phyloP scores from a whole-genome alignment of 2,113 vertebrate species.

The Mastomys coucha region DNA sequence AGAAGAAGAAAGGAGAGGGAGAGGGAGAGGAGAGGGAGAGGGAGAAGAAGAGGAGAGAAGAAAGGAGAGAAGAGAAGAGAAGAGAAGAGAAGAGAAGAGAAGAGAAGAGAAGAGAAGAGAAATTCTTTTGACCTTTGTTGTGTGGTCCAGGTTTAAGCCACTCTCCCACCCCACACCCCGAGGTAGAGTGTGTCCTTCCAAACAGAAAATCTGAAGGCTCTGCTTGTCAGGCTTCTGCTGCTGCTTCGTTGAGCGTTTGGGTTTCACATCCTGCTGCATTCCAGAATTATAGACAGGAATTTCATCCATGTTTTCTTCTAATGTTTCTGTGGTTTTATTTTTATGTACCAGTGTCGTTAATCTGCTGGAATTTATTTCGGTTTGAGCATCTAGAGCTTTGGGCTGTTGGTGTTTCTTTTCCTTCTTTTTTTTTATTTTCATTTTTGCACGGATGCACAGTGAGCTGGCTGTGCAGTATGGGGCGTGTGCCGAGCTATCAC shows the following conservation, averaged over 20 bases:
- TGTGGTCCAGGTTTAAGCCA: neutral
- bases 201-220: neutral
- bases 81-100: accelerated
- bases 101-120: too few species aligned
- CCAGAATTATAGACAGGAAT: neutral
- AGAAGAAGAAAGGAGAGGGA: too few species aligned
- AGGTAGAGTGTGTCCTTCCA: neutral
- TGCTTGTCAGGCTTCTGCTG: neutral
- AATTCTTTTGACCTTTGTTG: neutral
- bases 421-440: neutral
- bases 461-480: neutral
- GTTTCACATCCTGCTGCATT: neutral
- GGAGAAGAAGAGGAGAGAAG: accelerated
- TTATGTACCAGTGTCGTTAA: neutral
- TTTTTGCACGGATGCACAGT: accelerated
- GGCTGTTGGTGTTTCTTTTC: neutral
- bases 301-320: slow-evolving; percentile 19
- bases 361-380: neutral
- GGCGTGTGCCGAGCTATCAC: neutral
- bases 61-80: too few species aligned
- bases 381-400: accelerated
- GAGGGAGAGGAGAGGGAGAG: too few species aligned
- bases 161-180: neutral
- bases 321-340: slow-evolving; percentile 32
- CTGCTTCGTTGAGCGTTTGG: neutral